Conservation (phyloP, 2,888 invertebrate species). For the Leucoptera coffeella region DNA sequence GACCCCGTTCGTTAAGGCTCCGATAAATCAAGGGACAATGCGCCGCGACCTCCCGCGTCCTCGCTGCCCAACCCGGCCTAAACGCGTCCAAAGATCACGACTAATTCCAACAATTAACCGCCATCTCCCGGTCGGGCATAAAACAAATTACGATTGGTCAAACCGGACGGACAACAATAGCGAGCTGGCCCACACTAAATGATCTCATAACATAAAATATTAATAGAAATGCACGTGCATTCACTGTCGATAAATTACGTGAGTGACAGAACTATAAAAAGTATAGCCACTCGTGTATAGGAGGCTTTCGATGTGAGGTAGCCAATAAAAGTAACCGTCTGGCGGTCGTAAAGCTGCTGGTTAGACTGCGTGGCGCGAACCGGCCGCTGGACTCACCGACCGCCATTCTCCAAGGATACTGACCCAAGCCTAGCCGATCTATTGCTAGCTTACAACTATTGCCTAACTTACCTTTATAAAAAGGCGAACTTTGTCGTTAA, state of each 20-base stretch:
- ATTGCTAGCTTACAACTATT: no score
- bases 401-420: not conserved
- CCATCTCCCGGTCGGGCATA: constrained; percentile 22
- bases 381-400: constrained; percentile 3
- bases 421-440: no score
- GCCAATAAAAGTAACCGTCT: constrained; percentile 49
- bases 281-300: constrained; percentile 50
- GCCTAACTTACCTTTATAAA: no score
- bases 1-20: no score
- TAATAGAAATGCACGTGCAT: constrained; percentile 53
- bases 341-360: constrained; percentile 37
- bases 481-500: no score
- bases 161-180: constrained; percentile 16
- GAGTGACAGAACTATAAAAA: constrained; percentile 51
- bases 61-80: no score
- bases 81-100: constrained; percentile 21
- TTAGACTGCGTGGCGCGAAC: constrained; percentile 48
- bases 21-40: no score
- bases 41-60: no score
- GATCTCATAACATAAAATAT: constrained; percentile 47
- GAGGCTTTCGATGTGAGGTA: constrained; percentile 47
- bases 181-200: constrained; percentile 34
- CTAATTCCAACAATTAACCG: constrained; percentile 26
- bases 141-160: constrained; percentile 25
- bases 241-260: constrained; percentile 53